Conservation (phyloP, 2,888 invertebrate species). For the Sminthurides aquaticus region DNA sequence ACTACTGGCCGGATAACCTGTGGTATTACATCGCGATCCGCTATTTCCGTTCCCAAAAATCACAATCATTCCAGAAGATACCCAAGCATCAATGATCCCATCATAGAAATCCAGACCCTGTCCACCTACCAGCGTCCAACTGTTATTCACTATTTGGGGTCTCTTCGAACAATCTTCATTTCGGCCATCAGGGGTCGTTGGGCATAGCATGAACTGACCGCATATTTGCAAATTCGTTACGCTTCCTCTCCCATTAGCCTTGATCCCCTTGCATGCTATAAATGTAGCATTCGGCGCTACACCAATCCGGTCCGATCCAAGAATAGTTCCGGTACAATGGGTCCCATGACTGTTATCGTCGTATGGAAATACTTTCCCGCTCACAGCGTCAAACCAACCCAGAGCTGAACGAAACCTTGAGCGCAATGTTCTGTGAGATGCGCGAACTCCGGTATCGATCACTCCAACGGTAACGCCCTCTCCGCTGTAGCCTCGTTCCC, state of each 20-base stretch:
- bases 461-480: not conserved
- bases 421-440: not conserved
- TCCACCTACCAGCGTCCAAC: not conserved
- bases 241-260: not conserved
- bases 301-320: not conserved
- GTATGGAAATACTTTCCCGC: not conserved
- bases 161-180: not conserved
- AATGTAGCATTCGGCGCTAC: not conserved
- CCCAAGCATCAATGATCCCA: not conserved
- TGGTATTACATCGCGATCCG: not conserved
- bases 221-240: not conserved
- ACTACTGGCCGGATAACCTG: not conserved
- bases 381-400: not conserved
- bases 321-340: not conserved
- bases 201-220: conserved; percentile 9
- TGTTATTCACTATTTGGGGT: not conserved
- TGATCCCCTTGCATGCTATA: not conserved
- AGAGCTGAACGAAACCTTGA: not conserved
- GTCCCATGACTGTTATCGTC: not conserved
- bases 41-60: not conserved
- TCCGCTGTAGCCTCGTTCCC: not conserved
- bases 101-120: not conserved
- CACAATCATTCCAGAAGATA: not conserved
- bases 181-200: not conserved
- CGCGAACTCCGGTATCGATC: not conserved